A percentile compares a stretch with the other conserved stretches of the same genome.
phyloP scores from a whole-genome alignment of 2,113 vertebrate genomes.

The Daphoenositta chrysoptera region DNA sequence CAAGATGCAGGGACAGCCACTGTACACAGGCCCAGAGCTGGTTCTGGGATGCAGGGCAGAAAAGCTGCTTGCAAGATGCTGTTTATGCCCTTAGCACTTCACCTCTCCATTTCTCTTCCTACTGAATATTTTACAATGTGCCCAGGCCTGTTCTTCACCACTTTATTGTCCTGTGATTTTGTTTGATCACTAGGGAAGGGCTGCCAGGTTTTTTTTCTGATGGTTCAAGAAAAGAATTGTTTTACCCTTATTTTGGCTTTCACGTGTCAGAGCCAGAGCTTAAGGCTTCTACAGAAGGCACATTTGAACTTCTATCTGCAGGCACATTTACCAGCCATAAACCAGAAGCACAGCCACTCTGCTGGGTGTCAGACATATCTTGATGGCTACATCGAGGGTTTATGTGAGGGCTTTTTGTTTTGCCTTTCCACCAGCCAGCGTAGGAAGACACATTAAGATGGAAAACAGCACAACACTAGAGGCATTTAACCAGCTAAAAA shows the following conservation, averaged over 20 bases:
- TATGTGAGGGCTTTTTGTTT: slow-evolving; percentile 36
- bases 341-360: not conserved
- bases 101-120: not conserved
- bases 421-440: not conserved
- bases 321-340: not conserved
- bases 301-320: not conserved
- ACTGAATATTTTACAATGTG: not conserved
- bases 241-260: not conserved
- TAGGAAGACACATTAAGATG: not conserved
- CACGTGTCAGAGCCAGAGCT: not conserved
- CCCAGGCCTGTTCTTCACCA: not conserved
- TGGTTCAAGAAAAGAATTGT: not conserved
- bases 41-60: not conserved
- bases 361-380: not conserved
- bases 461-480: not conserved
- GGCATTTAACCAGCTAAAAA: slow-evolving; percentile 41
- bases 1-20: not conserved
- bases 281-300: not conserved
- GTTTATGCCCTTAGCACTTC: not conserved
- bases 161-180: not conserved
- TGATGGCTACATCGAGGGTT: not conserved
- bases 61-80: not conserved
- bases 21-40: fast-evolving
- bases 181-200: not conserved
- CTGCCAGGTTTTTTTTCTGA: not conserved